A percentile compares a stretch with the other conserved stretches of the same genome.
These are phyloP conservation scores for Ophraella communa DNA, from an alignment of 2,888 invertebrate genomes.

Conservation along the genomic window DNA sequence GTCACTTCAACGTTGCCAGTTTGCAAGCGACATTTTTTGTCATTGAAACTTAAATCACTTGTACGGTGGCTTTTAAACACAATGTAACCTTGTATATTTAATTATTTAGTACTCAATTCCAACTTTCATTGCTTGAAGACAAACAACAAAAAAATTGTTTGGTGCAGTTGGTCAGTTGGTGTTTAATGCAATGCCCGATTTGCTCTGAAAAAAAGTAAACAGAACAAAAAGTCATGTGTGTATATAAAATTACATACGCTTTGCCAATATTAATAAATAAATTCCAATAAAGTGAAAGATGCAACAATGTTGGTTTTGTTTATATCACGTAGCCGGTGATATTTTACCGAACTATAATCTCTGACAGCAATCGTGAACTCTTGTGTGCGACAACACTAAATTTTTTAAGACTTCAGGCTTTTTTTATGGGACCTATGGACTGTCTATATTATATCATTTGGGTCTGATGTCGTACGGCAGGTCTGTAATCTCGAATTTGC, in stretches of 20 bases:
- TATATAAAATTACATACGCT: slow-evolving; percentile 44
- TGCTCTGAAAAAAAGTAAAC: not conserved
- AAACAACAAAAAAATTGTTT: too few relatives aligned
- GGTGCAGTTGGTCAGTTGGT: too few relatives aligned
- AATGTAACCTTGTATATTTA: too few relatives aligned
- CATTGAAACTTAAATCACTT: too few relatives aligned
- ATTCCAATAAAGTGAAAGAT: slow-evolving; percentile 46
- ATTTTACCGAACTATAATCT: slow-evolving; percentile 48
- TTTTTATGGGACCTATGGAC: slow-evolving; percentile 30
- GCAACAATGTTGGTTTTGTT: slow-evolving; percentile 51
- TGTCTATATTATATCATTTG: slow-evolving; percentile 39
- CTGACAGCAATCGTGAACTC: slow-evolving; percentile 50
- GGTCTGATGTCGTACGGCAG: slow-evolving; percentile 21
- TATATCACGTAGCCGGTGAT: slow-evolving; percentile 49
- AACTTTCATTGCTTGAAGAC: too few relatives aligned
- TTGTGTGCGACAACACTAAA: slow-evolving; percentile 52
- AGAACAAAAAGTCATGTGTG: slow-evolving; percentile 18
- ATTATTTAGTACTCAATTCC: too few relatives aligned
- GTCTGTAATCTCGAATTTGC: slow-evolving; percentile 29
- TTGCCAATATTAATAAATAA: slow-evolving; percentile 50
- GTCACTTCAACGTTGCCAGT: too few relatives aligned
- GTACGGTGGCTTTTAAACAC: too few relatives aligned
- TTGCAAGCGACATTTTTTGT: too few relatives aligned
- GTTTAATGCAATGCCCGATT: too few relatives aligned
- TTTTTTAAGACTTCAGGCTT: slow-evolving; percentile 41